Evolutionary conservation across 2,797 vertebrate species (phyloP), one percentile per base, ranked within the genome.

Genomic region (Alosa sapidissima): DNA sequence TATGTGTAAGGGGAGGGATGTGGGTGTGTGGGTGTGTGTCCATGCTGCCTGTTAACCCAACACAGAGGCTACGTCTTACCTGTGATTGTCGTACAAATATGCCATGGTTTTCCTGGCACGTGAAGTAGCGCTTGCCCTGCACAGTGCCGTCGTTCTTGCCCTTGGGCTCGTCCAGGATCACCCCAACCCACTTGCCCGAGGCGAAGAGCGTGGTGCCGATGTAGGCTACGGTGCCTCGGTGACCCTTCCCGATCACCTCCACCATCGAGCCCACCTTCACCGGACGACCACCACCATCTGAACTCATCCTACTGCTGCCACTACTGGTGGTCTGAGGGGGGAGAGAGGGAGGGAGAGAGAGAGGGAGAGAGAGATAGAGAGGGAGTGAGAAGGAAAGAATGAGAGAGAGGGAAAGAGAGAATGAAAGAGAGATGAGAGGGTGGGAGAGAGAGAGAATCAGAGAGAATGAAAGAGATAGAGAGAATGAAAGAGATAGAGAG

Each of bases 121-220:
- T 97, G 94, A 99, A 99, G 89, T 99, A 99, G 5, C 95, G 96
- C 90, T 97, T 97, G 87, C 97, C 98, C 93, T 99, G 98, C 88
- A 99, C 98, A 0, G 96, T 98, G 81, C 98, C 98, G 0, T 99
- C 97, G 0, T 99, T 99, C 94, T 99, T 99, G 92, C 98, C 98
- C 90, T 97, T 98, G 2, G 98, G 90, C 87, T 99, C 98, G 28
- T 99, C 97, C 89, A 99, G 92, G 88, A 99, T 97, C 89, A 99
- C 97, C 0, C 98, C 98, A 0, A 99, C 98, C 98, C 98, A 99
- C 82, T 99, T 99, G 2, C 98, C 98, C 0, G 97, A 95, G 92
- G 98, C 97, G 83, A 99, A 99, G 8, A 99, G 95, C 0, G 98
- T 99, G 90, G 97, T 97, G 0, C 98, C 98, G 0, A 99, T 97